A percentile compares a stretch with the other conserved stretches of the same genome.
Evolutionary conservation across 2,888 invertebrate species (phyloP).

Genomic region (Venustoraphidia nigricollis): DNA sequence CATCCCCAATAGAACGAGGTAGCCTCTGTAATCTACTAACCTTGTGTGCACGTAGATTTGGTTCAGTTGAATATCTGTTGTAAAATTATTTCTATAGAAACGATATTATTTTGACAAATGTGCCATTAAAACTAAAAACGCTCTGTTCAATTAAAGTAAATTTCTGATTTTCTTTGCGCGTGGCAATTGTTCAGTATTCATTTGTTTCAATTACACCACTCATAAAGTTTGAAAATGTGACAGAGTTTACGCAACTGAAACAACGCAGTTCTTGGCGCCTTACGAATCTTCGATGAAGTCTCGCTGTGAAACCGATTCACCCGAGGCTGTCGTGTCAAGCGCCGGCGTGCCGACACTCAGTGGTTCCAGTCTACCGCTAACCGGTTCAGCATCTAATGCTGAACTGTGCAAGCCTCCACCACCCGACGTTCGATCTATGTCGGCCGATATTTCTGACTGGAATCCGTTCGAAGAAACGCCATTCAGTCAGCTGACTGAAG

Average conservation of each 20-base stretch:
- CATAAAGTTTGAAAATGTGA: background rate
- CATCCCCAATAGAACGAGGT: no score
- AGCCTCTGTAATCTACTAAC: no score
- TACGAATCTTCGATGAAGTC: conserved; percentile 51
- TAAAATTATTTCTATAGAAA: no score
- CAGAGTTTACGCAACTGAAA: conserved; percentile 59
- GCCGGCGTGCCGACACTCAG: conserved; percentile 6
- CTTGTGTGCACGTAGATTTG: no score
- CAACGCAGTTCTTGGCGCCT: conserved; percentile 56
- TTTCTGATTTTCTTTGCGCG: no score
- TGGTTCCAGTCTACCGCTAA: conserved; percentile 19
- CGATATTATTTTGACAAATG: background rate
- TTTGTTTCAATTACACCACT: background rate
- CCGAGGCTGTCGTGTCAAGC: conserved; percentile 21
- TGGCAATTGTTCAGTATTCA: no score
- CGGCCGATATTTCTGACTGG: conserved; percentile 55
- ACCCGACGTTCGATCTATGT: conserved; percentile 24
- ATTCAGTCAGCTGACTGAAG: conserved; percentile 60
- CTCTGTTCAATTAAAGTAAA: no score
- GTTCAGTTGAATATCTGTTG: no score
- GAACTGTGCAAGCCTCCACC: conserved; percentile 22
- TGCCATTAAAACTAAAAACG: no score
- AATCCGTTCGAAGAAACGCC: conserved; percentile 65
- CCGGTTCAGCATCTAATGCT: conserved; percentile 25
- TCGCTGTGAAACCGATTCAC: conserved; percentile 27